Evolutionary conservation across 2,888 invertebrate genomes (phyloP), one percentile per base, ranked within the genome.

Genomic region (Stenichneumon culpator): DNA sequence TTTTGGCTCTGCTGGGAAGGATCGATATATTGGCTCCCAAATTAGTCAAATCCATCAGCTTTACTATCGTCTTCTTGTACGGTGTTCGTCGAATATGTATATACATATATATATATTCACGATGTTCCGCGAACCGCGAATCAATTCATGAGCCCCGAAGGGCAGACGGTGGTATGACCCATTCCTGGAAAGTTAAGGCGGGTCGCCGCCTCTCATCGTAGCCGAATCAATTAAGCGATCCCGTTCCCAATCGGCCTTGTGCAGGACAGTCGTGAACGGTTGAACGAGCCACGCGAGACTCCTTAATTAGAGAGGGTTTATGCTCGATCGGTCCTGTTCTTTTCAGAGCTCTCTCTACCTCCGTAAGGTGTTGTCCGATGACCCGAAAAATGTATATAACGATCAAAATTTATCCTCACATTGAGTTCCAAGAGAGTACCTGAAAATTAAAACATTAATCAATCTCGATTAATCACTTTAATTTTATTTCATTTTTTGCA

Each of bases 401-500:
- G 54, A 77, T 52, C 22, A 28, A 44, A 60, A 73, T 73, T 60
- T 60, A 44, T 63, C 36, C 9, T 25, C 28, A 52, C 19, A n/a
- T 50, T n/a, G 6, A 39, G 14, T 44, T 14, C 0, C 16, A 54
- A 57, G 50, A 78, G 36, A 7, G 28, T 63, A n/a, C n/a, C 19
- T 3, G 19, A 14, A 65, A 68, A 83, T 85, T 75, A 19, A 79
- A 32, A 57, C 19, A 65, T 28, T 57, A 73, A 79, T 84, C 19
- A 69, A 52, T 60, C 52, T 65, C 22, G 36, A 50, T 65, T 22
- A 16, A 32, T 19, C 19, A 68, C 36, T 77, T 47, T 47, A 14
- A 70, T 77, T 73, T 79, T 47, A 79, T 54, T 83, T 68, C 57
- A 63, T 47, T 0, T 72, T 19, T 87, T 90, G 91, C 86, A 98